A percentile compares a stretch with the other conserved stretches of the same genome.
These are phyloP conservation scores for Vireo griseus DNA, from an alignment of 2,797 vertebrate species.

Conservation along the genomic window DNA sequence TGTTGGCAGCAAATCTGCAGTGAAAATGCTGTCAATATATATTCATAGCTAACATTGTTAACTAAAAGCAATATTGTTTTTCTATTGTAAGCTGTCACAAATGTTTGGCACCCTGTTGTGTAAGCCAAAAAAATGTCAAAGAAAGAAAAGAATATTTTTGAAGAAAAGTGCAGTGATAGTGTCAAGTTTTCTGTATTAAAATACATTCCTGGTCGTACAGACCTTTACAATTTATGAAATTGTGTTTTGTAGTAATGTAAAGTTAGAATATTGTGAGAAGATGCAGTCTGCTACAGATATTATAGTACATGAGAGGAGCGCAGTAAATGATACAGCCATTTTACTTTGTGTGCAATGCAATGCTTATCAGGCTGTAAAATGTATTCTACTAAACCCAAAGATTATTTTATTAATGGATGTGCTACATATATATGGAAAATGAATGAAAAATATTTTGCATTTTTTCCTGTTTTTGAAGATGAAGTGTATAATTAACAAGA, in stretches of 20 bases:
- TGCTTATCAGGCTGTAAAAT: not conserved
- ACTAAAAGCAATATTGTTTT: slow-evolving; percentile 85
- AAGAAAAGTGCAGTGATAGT: slow-evolving; percentile 55
- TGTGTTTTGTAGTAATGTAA: slow-evolving; percentile 24
- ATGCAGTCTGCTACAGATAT: not conserved
- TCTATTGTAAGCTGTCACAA: slow-evolving; percentile 80
- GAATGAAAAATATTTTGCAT: not conserved
- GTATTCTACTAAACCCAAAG: not conserved
- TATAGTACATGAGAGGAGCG: not conserved
- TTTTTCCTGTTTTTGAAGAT: not conserved
- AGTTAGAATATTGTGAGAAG: slow-evolving; percentile 27
- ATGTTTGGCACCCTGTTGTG: slow-evolving; percentile 75
- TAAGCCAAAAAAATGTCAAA: slow-evolving; percentile 71
- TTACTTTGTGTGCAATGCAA: not conserved
- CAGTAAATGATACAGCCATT: not conserved
- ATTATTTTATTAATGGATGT: not conserved
- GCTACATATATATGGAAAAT: not conserved
- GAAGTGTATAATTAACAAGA: not conserved
- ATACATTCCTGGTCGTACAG: slow-evolving; percentile 29
- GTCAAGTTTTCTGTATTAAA: slow-evolving; percentile 60
- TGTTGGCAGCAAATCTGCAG: slow-evolving; percentile 77
- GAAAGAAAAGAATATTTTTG: slow-evolving; percentile 60
- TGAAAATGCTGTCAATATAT: slow-evolving; percentile 81
- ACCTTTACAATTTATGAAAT: slow-evolving; percentile 12
- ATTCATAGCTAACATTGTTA: slow-evolving; percentile 84